Evolutionary conservation across 2,888 invertebrate species (phyloP), one percentile per base, ranked within the genome.

Genomic region (Cataglyphis cursor): DNA sequence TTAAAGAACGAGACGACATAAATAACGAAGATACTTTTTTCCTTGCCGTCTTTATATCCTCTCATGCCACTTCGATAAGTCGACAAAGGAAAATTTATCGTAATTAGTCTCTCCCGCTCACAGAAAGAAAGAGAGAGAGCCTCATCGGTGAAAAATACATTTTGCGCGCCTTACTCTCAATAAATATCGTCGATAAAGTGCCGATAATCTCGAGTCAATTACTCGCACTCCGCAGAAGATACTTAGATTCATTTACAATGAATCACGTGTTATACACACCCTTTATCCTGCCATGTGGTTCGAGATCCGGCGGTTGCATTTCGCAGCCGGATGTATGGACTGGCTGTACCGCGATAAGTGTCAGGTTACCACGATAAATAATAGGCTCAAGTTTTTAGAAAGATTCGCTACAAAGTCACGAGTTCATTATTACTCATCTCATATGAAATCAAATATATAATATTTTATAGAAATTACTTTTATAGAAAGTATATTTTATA

Each of bases 241-340:
- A 80, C 35, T 80, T 80, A 59, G 78, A 68, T 80, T 80, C 78
- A 80, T 80, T 80, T 70, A 80, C 78, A 80, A 70, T 80, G 78
- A 80, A 80, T 80, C 78, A 80, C 35, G 44, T 35, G 68, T 68
- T 78, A 59, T 59, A 78, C 18, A 59, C 78, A 80, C 24, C 57
- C 57, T 78, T 66, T 78, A 66, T 44, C 51, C 54, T 12, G n/a
- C 78, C 24, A 35, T 18, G 66, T 24, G n/a, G 51, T 76, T 64
- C 54, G 70, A 68, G 78, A 70, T 68, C 68, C 59, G 59, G 59
- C 24, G 57, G 68, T 59, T 70, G 59, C 54, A 70, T 68, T 65
- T 68, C 12, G 35, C 78, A 70, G 24, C 70, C 78, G 70, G 70
- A 80, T 80, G 21, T 44, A 80, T 35, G 18, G 78, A 44, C 24